phyloP scores from a whole-genome alignment of 1,140 invertebrate genomes.

The Xylocopa sonorina region DNA sequence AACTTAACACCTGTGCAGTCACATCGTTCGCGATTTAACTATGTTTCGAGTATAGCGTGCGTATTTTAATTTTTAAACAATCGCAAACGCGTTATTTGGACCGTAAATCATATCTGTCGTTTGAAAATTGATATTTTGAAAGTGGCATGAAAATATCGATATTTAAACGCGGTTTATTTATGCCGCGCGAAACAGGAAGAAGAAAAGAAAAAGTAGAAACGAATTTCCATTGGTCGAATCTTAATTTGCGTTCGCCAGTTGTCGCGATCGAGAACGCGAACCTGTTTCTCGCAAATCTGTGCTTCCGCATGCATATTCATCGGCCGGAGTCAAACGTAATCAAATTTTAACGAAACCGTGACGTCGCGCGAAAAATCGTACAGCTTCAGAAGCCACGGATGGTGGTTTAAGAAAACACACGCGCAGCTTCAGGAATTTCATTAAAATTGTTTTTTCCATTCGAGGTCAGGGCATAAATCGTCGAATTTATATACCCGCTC shows the following conservation, averaged over 20 bases:
- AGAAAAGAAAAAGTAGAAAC: not conserved
- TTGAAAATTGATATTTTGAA: not conserved
- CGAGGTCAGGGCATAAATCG: not conserved
- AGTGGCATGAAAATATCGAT: not conserved
- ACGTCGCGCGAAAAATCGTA: slow-evolving; percentile 6
- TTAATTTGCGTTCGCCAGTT: slow-evolving; percentile 20
- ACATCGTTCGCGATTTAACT: not conserved
- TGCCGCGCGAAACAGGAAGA: not conserved
- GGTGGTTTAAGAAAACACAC: slow-evolving; percentile 16
- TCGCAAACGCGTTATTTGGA: not conserved
- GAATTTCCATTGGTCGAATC: slow-evolving; percentile 40
- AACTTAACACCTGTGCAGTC: not conserved
- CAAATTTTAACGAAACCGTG: slow-evolving; percentile 14
- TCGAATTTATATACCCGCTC: not conserved
- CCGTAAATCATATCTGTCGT: not conserved
- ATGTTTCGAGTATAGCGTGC: too few relatives aligned
- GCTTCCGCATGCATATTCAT: slow-evolving; percentile 44
- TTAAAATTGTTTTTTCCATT: not conserved
- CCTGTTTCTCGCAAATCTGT: slow-evolving; percentile 42
- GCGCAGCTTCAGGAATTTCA: not conserved
- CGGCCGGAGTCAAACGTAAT: not conserved
- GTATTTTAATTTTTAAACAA: not conserved
- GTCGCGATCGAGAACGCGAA: slow-evolving; percentile 37
- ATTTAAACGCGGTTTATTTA: not conserved
- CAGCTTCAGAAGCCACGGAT: not conserved